Evolutionary conservation across 2,113 vertebrate species (phyloP), one percentile per base, ranked within the genome.

Genomic region (Gasterosteus aculeatus): DNA sequence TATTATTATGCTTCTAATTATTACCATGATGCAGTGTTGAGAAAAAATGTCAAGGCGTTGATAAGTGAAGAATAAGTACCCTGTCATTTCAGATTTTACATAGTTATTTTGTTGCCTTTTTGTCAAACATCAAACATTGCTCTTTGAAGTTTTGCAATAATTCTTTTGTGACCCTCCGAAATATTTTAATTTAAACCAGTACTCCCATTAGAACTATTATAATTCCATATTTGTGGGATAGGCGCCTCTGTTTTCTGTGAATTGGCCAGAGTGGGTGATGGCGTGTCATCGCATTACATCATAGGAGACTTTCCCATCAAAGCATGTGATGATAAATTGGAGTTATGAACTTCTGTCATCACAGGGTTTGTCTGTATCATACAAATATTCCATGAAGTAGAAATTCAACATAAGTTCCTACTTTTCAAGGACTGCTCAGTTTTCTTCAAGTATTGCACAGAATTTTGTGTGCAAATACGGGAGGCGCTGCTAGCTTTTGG

Each of bases 171-270:
- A 46, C 12, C 7, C 18, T 2, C 16, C 1, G 7, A 3, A 7
- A 19, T 1, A 8, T 49, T 15, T 57, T 15, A 2, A 15, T 57
- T 29, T 26, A 6, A 31, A 29, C 7, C 26, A 16, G 26, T 57
- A 16, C 15, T 26, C n/a, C 51, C 51, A 26, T 54, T 15, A 15
- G 4, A 26, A 53, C 3, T 53, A 10, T 2, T 31, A 29, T 29
- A 12, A 54, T 26, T 12, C n/a, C 22, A 26, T 56, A 56, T 56
- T 15, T 53, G 35, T 69, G 35, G 38, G n/a, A 42, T 4, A 22
- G 49, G 49, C 49, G 51, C n/a, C 51, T 54, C 53, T 44, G 1
- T 41, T 69, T 5, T 69, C 19, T 69, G 39, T 44, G 39, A 69
- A 42, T 9, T 41, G 51, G 41, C 35, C 26, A 26, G n/a, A 41